Conservation (phyloP, 2,888 invertebrate species). For the Neoaliturus tenellus region DNA sequence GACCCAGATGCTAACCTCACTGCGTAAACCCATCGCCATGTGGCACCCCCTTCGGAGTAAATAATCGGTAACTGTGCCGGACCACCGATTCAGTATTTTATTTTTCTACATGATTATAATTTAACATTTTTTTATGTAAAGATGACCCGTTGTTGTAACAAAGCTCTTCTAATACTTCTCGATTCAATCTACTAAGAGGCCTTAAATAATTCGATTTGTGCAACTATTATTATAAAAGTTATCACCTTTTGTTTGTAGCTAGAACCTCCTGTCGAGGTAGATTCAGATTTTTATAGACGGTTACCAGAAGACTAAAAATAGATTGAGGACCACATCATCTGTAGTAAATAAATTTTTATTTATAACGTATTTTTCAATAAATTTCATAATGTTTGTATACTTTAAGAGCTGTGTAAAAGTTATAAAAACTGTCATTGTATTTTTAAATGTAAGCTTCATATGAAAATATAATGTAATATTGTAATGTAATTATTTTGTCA, state of each 20-base stretch:
- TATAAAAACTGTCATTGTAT: neutral
- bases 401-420: constrained; percentile 18
- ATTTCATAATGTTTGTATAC: neutral
- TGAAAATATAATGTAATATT: constrained; percentile 5
- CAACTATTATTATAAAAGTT: constrained; percentile 7
- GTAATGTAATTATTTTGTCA: constrained; percentile 31
- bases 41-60: constrained; percentile 83
- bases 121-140: constrained; percentile 9
- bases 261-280: neutral
- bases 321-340: constrained; percentile 19
- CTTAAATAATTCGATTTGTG: constrained; percentile 13
- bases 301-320: neutral
- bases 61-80: constrained; percentile 30
- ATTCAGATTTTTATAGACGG: neutral
- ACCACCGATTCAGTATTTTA: constrained; percentile 26
- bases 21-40: constrained; percentile 89
- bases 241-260: neutral
- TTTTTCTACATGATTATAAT: constrained; percentile 46
- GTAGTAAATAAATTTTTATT: neutral
- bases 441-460: constrained; percentile 33
- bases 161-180: neutral
- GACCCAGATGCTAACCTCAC: constrained; percentile 89
- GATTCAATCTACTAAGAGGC: constrained; percentile 47
- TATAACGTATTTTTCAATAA: neutral
- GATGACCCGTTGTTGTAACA: neutral